A percentile compares a stretch with the other conserved stretches of the same genome.
phyloP scores from a whole-genome alignment of 2,888 invertebrate genomes.

The Drosophila recens region DNA sequence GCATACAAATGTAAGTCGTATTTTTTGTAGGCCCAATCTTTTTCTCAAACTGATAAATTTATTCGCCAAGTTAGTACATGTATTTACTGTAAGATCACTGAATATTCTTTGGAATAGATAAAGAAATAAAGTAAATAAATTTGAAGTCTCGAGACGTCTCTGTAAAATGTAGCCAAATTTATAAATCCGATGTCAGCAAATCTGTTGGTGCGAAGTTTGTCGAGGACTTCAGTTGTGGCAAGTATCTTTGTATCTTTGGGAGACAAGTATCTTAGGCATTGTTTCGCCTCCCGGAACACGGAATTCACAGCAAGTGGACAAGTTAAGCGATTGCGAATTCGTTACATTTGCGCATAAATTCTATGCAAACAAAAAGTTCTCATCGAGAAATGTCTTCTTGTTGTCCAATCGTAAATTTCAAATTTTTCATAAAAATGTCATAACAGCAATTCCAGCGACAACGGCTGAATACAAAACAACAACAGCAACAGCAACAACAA shows the following conservation, averaged over 20 bases:
- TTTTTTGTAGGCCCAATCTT: not conserved
- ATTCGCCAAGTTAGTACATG: not conserved
- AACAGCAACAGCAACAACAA: too few species aligned
- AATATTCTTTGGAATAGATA: not conserved
- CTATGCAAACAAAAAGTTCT: slow-evolving; percentile 30
- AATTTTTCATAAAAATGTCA: slow-evolving; percentile 83
- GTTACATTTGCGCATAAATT: slow-evolving; percentile 59
- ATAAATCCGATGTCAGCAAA: slow-evolving; percentile 16
- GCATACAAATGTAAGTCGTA: not conserved
- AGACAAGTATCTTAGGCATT: not conserved
- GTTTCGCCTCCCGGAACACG: not conserved
- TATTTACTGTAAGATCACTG: not conserved
- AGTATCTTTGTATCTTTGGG: slow-evolving; percentile 13
- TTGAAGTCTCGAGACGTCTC: not conserved
- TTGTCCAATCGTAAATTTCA: slow-evolving; percentile 79
- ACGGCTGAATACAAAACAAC: slow-evolving; percentile 42
- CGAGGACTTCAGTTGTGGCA: slow-evolving; percentile 5
- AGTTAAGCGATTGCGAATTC: slow-evolving; percentile 51
- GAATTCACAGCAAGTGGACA: slow-evolving; percentile 27
- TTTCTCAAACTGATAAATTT: not conserved
- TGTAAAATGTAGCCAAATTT: slow-evolving; percentile 2
- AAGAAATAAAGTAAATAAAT: not conserved
- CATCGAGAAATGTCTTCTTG: slow-evolving; percentile 55
- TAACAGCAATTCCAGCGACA: slow-evolving; percentile 78
- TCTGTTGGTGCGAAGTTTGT: not conserved